These are phyloP conservation scores for Hucho hucho DNA, from an alignment of 2,113 vertebrate genomes.

Conservation along the genomic window DNA sequence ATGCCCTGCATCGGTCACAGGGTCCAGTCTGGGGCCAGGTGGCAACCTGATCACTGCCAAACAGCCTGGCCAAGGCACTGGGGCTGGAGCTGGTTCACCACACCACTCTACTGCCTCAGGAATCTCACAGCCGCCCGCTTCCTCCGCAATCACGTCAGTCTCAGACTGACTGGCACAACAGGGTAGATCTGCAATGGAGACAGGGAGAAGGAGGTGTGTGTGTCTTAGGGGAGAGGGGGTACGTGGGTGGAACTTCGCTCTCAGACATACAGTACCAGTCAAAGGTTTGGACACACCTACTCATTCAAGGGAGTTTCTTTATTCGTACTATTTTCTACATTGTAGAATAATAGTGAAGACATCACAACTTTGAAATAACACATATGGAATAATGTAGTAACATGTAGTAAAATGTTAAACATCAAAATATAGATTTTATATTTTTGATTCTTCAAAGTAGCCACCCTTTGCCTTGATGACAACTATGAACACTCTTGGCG, in stretches of 20 bases:
- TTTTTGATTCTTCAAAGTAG: too few relatives aligned
- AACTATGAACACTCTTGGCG: too few relatives aligned
- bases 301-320: too few relatives aligned
- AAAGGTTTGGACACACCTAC: too few relatives aligned
- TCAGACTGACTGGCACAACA: slow-evolving; percentile 55
- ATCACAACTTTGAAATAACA: too few relatives aligned
- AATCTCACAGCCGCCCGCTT: slow-evolving; percentile 71
- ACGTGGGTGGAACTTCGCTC: slow-evolving; percentile 52
- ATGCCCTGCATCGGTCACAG: slow-evolving; percentile 53
- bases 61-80: slow-evolving; percentile 49
- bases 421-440: too few relatives aligned
- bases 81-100: slow-evolving; percentile 23
- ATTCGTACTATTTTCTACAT: too few relatives aligned
- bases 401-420: too few relatives aligned
- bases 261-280: slow-evolving; percentile 37
- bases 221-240: not conserved
- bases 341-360: too few relatives aligned
- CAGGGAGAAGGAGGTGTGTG: not conserved
- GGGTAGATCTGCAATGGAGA: not conserved
- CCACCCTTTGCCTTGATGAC: too few relatives aligned
- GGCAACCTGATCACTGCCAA: slow-evolving; percentile 54
- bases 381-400: too few relatives aligned
- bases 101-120: slow-evolving; percentile 64
- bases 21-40: slow-evolving; percentile 50
- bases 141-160: slow-evolving; percentile 70